These are phyloP conservation scores for Piliocolobus tephrosceles DNA, from an alignment of 2,113 vertebrate species.

Conservation along the genomic window DNA sequence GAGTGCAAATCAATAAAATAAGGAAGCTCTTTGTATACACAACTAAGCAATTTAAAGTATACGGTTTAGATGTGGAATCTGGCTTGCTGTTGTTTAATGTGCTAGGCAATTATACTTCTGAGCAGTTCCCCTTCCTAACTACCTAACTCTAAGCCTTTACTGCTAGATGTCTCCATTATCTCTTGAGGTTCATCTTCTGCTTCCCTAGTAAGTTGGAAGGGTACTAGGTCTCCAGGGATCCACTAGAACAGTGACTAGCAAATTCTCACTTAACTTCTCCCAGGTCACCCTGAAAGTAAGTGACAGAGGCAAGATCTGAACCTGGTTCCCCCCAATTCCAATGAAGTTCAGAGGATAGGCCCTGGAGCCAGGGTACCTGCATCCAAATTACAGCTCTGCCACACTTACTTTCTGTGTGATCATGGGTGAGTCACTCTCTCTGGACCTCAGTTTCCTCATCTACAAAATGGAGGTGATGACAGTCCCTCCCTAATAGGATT, in stretches of 20 bases:
- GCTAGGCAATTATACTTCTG: neutral
- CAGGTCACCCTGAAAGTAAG: neutral
- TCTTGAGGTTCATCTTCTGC: neutral
- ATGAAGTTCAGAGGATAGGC: neutral
- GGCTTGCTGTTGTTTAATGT: neutral
- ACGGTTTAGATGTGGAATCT: neutral
- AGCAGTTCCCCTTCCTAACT: neutral
- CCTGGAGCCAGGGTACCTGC: neutral
- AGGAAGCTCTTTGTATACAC: neutral
- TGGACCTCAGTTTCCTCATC: neutral
- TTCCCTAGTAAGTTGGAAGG: neutral
- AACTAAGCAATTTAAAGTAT: neutral
- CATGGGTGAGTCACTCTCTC: neutral
- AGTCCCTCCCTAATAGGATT: neutral
- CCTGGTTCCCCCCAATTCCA: neutral
- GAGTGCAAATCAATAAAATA: constrained; percentile 19
- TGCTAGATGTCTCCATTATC: neutral
- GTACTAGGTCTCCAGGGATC: neutral
- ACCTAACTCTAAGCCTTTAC: neutral
- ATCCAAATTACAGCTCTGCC: neutral
- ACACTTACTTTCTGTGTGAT: neutral
- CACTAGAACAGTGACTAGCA: neutral
- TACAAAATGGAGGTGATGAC: neutral
- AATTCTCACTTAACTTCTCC: neutral
- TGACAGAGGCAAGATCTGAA: neutral